These are phyloP conservation scores for Xylophagus ater DNA, from an alignment of 2,888 invertebrate genomes.

Conservation along the genomic window DNA sequence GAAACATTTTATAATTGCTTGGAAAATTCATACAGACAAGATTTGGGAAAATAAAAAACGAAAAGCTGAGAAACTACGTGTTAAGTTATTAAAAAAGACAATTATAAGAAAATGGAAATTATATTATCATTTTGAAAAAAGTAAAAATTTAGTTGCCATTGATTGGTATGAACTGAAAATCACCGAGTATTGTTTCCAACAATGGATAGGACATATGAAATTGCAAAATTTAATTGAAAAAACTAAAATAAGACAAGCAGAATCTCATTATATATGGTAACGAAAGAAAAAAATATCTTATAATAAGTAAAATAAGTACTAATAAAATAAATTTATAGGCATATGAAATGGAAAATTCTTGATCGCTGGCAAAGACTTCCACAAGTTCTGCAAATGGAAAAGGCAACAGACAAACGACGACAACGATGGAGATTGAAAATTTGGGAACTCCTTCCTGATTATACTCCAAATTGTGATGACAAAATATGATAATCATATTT, in stretches of 20 bases:
- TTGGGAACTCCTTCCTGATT: conserved; percentile 59
- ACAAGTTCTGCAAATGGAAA: conserved; percentile 50
- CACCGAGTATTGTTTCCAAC: conserved; percentile 42
- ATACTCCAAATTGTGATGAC: conserved; percentile 42
- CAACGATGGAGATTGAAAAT: conserved; percentile 60
- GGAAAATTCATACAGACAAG: conserved; percentile 44
- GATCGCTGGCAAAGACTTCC: conserved; percentile 55
- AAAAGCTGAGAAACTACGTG: conserved; percentile 46
- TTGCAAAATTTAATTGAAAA: conserved; percentile 41
- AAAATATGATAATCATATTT: no score
- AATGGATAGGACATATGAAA: conserved; percentile 41
- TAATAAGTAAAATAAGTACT: conserved; percentile 23
- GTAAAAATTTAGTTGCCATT: conserved; percentile 56
- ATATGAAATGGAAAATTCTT: conserved; percentile 39
- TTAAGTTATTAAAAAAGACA: conserved; percentile 41
- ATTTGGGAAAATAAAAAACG: conserved; percentile 44
- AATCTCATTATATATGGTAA: conserved; percentile 37
- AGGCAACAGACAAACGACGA: conserved; percentile 56
- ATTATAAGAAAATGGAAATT: conserved; percentile 41
- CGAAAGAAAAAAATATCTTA: no score
- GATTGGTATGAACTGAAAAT: conserved; percentile 58
- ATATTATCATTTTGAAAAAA: conserved; percentile 27
- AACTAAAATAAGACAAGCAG: conserved; percentile 37
- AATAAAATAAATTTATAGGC: conserved; percentile 24
- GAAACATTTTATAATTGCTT: conserved; percentile 42